Base-by-base conservation (phyloP, 2,797 vertebrate species). In the Chelonia mydas region DNA sequence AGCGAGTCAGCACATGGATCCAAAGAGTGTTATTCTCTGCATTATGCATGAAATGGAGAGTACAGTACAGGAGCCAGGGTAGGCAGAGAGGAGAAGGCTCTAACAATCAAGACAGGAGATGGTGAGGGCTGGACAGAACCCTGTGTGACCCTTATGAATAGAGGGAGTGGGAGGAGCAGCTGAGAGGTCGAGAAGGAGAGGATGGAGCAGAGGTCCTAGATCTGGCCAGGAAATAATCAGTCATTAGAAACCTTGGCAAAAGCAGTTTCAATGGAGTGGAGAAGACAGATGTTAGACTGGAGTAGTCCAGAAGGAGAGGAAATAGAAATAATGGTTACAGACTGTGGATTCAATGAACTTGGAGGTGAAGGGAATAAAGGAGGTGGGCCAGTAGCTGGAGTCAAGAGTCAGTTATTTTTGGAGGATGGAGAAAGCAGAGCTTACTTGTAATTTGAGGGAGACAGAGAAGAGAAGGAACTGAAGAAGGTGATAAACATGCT, bases 361-460 rank as follows among this genome's bases (percentile, higher is more conserved):
- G 65, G 57, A 95, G 84, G 83, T 88, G 81, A 59, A 65, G 21
- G 37, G 93, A 45, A 86, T 91, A 93, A 93, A 90, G 27, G 25
- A 49, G 45, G 27, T 49, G 28, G 12, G 13, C 27, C 1, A 92
- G 37, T n/a, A 92, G 80, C 49, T 86, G 41, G 59, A 94, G 28
- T 53, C 49, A 78, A 74, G 12, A 82, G 55, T 57, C 0, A 0
- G 59, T 33, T 86, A 45, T 82, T 88, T 81, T 72, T 87, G 74
- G 37, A 90, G 59, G 90, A 90, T 23, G 16, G 94, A 21, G 54
- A 90, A 94, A 94, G 51, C 16, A 16, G 11, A 91, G 11, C 37
- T 77, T 82, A 74, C 59, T 37, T 82, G 21, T 74, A 80, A 85
- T 68, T 90, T 87, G 37, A 45, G 88, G 5, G 83, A 31, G 13